Conservation (phyloP, 2,113 vertebrate genomes). For the Petromus typicus region DNA sequence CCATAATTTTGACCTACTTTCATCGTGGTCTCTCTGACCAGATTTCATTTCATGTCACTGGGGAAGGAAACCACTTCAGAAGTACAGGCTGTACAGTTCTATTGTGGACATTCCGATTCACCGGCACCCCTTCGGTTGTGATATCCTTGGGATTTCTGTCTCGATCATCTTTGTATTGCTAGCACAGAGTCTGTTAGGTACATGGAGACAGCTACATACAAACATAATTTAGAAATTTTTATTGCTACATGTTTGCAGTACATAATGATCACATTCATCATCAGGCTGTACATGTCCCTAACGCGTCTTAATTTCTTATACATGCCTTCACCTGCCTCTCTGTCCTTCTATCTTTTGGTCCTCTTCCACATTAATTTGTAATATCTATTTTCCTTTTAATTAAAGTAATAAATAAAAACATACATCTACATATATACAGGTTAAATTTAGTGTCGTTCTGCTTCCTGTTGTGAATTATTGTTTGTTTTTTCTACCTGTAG, state of each 20-base stretch:
- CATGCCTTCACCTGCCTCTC: background rate
- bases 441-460: background rate
- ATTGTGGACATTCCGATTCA: background rate
- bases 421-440: background rate
- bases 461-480: background rate
- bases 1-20: background rate
- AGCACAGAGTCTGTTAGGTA: background rate
- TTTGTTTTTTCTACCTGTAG: background rate
- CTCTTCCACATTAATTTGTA: background rate
- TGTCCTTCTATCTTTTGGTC: background rate
- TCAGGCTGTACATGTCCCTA: background rate
- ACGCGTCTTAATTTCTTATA: background rate
- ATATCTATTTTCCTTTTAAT: background rate
- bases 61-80: conserved; percentile 17
- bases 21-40: background rate
- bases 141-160: background rate
- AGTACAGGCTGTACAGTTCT: background rate
- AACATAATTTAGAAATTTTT: background rate
- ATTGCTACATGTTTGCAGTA: background rate
- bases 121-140: background rate
- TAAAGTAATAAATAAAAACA: background rate
- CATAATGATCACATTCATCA: background rate
- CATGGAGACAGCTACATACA: background rate
- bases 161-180: background rate
- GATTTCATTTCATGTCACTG: background rate